Conservation (phyloP, 1,140 invertebrate genomes). For the Caenorhabditis remanei region DNA sequence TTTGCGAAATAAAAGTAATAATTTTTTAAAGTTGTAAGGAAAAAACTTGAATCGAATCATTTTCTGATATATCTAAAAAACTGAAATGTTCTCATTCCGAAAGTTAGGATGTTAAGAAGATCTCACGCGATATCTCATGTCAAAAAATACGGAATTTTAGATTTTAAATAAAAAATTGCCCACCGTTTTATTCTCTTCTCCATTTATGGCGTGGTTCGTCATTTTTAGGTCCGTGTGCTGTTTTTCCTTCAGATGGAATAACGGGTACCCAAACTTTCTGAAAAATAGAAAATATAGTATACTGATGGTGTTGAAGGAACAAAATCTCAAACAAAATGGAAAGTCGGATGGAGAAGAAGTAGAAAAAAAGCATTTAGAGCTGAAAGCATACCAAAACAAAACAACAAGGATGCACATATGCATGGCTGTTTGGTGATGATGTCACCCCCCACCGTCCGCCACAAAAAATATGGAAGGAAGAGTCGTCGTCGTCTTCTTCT, state of each 20-base stretch:
- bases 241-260: no score
- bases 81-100: background rate
- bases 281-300: background rate
- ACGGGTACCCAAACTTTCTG: constrained; percentile 40
- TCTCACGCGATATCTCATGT: constrained; percentile 51
- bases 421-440: constrained; percentile 19
- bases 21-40: background rate
- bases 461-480: constrained; percentile 2
- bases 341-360: background rate
- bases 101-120: background rate
- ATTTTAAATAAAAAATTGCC: background rate
- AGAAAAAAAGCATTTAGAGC: background rate
- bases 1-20: background rate
- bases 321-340: background rate
- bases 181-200: constrained; percentile 25
- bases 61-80: no score
- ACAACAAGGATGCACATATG: constrained; percentile 20
- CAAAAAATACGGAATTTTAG: background rate
- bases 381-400: background rate
- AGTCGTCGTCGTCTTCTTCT: constrained; percentile 24
- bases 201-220: background rate
- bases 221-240: background rate
- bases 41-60: constrained; percentile 27
- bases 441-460: background rate
- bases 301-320: background rate